These are phyloP conservation scores for Varanus salvator DNA, from an alignment of 2,113 vertebrate genomes.

Conservation along the genomic window DNA sequence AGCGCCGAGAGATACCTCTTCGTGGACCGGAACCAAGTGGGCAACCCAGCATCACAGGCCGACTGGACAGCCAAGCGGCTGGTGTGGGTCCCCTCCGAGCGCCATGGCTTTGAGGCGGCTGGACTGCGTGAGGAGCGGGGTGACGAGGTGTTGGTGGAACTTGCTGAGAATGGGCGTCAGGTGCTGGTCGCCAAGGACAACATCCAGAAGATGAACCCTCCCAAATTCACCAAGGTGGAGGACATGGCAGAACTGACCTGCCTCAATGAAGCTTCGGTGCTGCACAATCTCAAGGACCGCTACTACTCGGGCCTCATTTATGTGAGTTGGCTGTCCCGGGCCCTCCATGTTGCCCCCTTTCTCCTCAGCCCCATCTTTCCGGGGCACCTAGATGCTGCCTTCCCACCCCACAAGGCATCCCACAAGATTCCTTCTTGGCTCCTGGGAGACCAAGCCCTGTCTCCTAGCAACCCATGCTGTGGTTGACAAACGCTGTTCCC, in stretches of 20 bases:
- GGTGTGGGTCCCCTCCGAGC: constrained; percentile 77
- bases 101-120: constrained; percentile 77
- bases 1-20: constrained; percentile 60
- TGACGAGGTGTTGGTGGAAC: constrained; percentile 75
- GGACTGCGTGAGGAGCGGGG: constrained; percentile 68
- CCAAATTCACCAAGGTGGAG: constrained; percentile 80
- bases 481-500: background rate
- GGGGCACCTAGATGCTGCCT: constrained; percentile 1
- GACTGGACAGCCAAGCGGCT: constrained; percentile 76
- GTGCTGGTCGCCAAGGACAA: constrained; percentile 66
- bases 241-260: constrained; percentile 80
- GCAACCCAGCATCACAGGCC: constrained; percentile 62
- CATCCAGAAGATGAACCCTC: constrained; percentile 79
- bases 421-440: background rate
- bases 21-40: constrained; percentile 45
- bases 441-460: no score
- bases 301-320: constrained; percentile 80
- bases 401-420: background rate
- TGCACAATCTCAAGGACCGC: constrained; percentile 78
- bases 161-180: constrained; percentile 67
- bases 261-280: constrained; percentile 77
- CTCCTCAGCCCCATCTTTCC: background rate
- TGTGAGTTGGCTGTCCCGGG: constrained; percentile 59
- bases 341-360: background rate
- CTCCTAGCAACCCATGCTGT: background rate